These are phyloP conservation scores for Magallana angulata DNA, from an alignment of 1,140 invertebrate species.

Conservation along the genomic window DNA sequence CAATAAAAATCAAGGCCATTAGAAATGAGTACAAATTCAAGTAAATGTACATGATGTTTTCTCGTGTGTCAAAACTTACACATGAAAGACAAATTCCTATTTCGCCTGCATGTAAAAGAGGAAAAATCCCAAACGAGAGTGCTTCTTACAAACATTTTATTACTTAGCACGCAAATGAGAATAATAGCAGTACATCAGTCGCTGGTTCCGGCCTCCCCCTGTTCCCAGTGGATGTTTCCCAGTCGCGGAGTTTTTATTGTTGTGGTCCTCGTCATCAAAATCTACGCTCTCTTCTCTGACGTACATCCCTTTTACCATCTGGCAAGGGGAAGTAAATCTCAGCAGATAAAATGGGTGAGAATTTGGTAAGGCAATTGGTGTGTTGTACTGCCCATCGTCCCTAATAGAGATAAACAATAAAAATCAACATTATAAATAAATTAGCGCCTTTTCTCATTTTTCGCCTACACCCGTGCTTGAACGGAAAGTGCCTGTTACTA, in stretches of 20 bases:
- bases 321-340: neutral
- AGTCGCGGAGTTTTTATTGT: slow-evolving; percentile 3
- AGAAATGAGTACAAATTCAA: no score
- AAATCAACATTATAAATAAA: no score
- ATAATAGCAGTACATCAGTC: neutral
- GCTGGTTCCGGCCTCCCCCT: neutral
- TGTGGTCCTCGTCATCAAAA: slow-evolving; percentile 19
- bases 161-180: neutral
- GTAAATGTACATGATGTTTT: no score
- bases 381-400: neutral
- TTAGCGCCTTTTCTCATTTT: no score
- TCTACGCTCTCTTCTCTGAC: neutral
- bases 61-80: no score
- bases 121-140: no score
- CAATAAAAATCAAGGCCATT: no score
- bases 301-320: neutral
- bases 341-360: slow-evolving; percentile 7
- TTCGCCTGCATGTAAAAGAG: no score
- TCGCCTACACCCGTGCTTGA: no score
- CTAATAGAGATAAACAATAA: neutral
- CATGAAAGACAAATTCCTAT: no score
- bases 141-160: no score
- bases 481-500: no score
- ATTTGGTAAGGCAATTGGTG: neutral
- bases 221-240: neutral